Evolutionary conservation across 2,888 invertebrate species (phyloP).

Genomic region (Drosophila picticornis): DNA sequence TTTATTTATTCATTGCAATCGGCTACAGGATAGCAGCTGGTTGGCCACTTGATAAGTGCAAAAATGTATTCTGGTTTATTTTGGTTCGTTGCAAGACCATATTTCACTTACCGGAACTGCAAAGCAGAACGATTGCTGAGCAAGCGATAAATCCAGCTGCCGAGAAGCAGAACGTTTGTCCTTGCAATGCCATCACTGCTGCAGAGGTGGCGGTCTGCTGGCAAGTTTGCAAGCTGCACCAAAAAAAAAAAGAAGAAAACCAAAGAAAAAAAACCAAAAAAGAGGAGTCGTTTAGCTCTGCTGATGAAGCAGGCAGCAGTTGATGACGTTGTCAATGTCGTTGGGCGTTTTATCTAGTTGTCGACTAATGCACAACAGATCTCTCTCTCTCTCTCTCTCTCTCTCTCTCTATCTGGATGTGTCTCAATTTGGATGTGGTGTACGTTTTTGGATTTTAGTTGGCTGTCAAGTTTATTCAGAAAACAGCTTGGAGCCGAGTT

Average conservation of each 20-base stretch:
- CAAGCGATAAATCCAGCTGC: slow-evolving; percentile 85
- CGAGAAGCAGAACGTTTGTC: slow-evolving; percentile 73
- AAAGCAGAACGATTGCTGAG: slow-evolving; percentile 85
- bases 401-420: neutral
- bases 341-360: slow-evolving; percentile 33
- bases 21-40: neutral
- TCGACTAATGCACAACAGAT: slow-evolving; percentile 48
- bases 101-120: slow-evolving; percentile 85
- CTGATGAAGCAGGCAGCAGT: slow-evolving; percentile 29
- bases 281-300: slow-evolving; percentile 30
- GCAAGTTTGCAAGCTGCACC: neutral
- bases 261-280: neutral
- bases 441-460: slow-evolving; percentile 4
- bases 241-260: slow-evolving; percentile 4
- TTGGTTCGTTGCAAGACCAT: slow-evolving; percentile 54
- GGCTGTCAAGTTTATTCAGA: slow-evolving; percentile 44
- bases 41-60: neutral
- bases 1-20: neutral
- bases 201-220: neutral
- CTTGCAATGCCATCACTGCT: slow-evolving; percentile 64
- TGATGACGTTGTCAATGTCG: slow-evolving; percentile 56
- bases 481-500: slow-evolving; percentile 37
- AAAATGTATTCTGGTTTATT: slow-evolving; percentile 26
- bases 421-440: neutral
- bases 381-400: neutral